Percentiles rank a stretch among this genome's conserved stretches.
These are phyloP conservation scores for Xenops minutus DNA, from an alignment of 2,797 vertebrate genomes.

Conservation along the genomic window DNA sequence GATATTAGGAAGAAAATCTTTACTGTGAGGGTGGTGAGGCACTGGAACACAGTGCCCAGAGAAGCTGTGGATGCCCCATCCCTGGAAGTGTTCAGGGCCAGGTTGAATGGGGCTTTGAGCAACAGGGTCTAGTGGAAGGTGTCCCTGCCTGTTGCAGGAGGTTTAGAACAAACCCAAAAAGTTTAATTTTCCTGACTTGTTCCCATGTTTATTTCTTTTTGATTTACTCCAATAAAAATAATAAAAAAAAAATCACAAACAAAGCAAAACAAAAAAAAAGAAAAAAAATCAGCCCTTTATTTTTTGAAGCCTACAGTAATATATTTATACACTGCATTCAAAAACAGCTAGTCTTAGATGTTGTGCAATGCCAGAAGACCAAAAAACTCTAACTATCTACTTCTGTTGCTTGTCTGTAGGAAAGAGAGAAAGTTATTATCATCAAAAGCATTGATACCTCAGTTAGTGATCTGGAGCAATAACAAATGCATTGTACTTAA, in stretches of 20 bases:
- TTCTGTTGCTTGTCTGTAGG: neutral
- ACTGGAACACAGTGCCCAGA: neutral
- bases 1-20: neutral
- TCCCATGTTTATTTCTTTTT: neutral
- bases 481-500: neutral
- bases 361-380: neutral
- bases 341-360: neutral
- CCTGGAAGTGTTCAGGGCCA: neutral
- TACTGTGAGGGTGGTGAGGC: neutral
- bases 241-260: neutral
- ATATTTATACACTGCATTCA: neutral
- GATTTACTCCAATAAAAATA: neutral
- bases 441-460: neutral
- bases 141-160: too few species aligned
- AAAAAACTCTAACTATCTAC: neutral
- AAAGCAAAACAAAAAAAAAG: neutral
- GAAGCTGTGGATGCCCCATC: neutral
- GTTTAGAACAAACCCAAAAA: neutral
- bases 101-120: neutral
- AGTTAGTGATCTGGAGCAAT: neutral
- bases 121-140: neutral
- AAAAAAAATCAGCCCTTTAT: neutral
- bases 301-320: neutral
- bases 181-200: neutral
- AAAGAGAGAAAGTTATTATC: neutral